phyloP scores from a whole-genome alignment of 2,113 vertebrate genomes.

The Alectura lathami region DNA sequence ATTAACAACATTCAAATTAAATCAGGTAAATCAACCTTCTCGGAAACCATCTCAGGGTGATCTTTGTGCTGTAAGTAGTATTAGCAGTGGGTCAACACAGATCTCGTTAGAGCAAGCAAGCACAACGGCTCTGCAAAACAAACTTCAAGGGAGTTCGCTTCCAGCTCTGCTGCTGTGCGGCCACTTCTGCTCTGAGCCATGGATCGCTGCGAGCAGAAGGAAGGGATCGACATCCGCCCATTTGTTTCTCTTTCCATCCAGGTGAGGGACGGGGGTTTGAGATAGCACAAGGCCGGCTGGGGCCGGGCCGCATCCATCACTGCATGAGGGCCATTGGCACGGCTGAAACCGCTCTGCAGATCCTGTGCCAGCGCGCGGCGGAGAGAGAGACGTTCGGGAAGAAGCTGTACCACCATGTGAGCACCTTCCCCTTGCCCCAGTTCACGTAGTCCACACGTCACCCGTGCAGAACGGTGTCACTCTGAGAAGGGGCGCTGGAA shows the following conservation, averaged over 20 bases:
- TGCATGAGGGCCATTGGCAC: slow-evolving; percentile 88
- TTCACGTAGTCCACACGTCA: rapidly evolving
- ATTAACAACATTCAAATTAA: neutral
- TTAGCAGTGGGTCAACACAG: neutral
- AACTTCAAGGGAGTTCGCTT: neutral
- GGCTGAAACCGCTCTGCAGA: slow-evolving; percentile 83
- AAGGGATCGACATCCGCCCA: rapidly evolving
- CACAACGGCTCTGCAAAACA: neutral
- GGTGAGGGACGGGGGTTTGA: slow-evolving; percentile 93
- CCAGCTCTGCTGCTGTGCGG: neutral
- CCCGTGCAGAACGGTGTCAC: neutral
- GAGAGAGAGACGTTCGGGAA: slow-evolving; percentile 84
- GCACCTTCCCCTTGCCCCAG: neutral
- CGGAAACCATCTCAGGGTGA: neutral
- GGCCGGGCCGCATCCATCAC: slow-evolving; percentile 91
- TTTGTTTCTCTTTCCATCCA: slow-evolving; percentile 49
- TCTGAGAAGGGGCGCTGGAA: neutral
- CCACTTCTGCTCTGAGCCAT: neutral
- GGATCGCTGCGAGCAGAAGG: neutral
- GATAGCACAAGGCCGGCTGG: slow-evolving; percentile 90
- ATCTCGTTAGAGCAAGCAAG: neutral
- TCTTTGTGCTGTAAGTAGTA: neutral
- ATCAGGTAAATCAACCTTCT: neutral
- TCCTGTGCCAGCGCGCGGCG: slow-evolving; percentile 83
- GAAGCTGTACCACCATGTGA: slow-evolving; percentile 88